phyloP scores from a whole-genome alignment of 2,888 invertebrate species.

The Acanthopleura granulata region DNA sequence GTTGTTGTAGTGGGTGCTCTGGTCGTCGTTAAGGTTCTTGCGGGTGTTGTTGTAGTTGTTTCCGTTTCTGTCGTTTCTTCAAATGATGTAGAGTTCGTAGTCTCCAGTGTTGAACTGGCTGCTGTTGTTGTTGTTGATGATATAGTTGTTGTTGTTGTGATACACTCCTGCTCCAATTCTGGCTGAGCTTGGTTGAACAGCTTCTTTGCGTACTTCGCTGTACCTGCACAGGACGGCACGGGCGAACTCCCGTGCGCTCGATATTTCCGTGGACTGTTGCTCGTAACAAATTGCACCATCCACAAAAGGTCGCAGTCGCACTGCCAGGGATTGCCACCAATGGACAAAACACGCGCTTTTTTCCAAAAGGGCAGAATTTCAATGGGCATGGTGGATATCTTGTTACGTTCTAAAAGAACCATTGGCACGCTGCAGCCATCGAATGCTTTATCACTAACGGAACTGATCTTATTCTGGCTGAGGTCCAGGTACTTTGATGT shows the following conservation, averaged over 20 bases:
- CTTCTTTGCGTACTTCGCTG: constrained; percentile 30
- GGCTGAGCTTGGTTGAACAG: constrained; percentile 29
- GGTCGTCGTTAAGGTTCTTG: constrained; percentile 19
- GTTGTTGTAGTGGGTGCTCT: constrained; percentile 23
- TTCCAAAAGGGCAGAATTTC: constrained; percentile 5
- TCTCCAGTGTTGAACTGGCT: constrained; percentile 14
- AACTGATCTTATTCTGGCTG: constrained; percentile 32
- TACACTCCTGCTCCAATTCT: constrained; percentile 32
- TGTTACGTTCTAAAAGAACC: constrained; percentile 5
- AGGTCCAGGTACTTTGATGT: constrained; percentile 36
- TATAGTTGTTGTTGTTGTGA: constrained; percentile 33
- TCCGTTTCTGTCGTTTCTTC: constrained; percentile 26
- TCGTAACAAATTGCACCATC: constrained; percentile 37
- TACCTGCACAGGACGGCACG: constrained; percentile 36
- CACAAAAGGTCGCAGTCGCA: constrained; percentile 50
- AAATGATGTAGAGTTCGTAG: background rate
- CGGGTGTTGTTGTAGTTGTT: constrained; percentile 27
- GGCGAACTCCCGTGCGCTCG: background rate
- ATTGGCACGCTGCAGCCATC: background rate
- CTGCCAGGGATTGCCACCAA: constrained; percentile 34
- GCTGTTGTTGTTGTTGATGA: constrained; percentile 23
- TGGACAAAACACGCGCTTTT: background rate
- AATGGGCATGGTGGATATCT: background rate
- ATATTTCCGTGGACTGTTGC: constrained; percentile 11
- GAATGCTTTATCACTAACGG: constrained; percentile 38